A percentile compares a stretch with the other conserved stretches of the same genome.
Evolutionary conservation across 2,113 vertebrate species (phyloP).

Genomic region (Xerus inauris): DNA sequence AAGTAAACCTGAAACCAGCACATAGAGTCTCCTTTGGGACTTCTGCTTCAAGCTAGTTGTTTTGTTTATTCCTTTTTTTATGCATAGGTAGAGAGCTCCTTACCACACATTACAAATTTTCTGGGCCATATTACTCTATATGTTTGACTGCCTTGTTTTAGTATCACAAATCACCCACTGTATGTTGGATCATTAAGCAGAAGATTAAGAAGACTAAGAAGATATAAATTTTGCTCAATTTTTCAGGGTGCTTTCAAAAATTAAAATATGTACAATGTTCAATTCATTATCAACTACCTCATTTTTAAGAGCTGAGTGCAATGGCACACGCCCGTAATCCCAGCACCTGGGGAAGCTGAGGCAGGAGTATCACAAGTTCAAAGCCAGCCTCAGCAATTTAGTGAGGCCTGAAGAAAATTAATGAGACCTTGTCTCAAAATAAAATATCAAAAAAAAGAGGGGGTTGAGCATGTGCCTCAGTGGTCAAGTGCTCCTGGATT

Average conservation of each 20-base stretch:
- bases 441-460: no score
- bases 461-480: no score
- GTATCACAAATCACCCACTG: background rate
- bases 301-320: background rate
- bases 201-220: slow-evolving; percentile 50
- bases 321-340: no score
- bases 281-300: slow-evolving; percentile 37
- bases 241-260: slow-evolving; percentile 46
- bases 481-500: no score
- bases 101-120: background rate
- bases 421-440: no score
- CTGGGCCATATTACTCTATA: background rate
- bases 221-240: slow-evolving; percentile 27
- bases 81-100: background rate
- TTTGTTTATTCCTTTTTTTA: background rate
- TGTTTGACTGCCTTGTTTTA: slow-evolving; percentile 21
- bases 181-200: slow-evolving; percentile 18
- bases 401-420: no score
- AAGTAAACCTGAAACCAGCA: background rate
- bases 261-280: slow-evolving; percentile 24
- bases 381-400: no score
- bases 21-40: background rate
- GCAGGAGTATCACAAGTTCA: no score
- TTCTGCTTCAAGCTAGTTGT: background rate
- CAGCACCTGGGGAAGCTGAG: no score